These are phyloP conservation scores for Lepidothrix coronata DNA, from an alignment of 2,113 vertebrate genomes.

Conservation along the genomic window DNA sequence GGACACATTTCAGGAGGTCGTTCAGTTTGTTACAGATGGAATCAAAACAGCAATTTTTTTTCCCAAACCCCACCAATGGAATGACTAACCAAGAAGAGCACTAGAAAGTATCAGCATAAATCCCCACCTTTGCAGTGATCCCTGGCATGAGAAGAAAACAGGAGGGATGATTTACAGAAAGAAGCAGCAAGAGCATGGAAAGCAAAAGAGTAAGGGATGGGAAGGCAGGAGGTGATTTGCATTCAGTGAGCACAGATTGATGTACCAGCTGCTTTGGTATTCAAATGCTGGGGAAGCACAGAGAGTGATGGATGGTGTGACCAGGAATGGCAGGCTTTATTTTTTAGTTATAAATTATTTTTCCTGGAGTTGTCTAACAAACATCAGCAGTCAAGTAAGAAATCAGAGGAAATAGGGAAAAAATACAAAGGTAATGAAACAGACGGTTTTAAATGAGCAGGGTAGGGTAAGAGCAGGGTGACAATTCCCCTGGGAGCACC, in stretches of 20 bases:
- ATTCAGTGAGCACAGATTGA: background rate
- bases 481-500: background rate
- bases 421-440: background rate
- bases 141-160: background rate
- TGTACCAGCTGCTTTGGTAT: background rate
- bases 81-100: background rate
- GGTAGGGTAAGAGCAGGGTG: background rate
- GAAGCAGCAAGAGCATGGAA: background rate
- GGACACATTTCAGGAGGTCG: rapidly evolving
- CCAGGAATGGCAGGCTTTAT: background rate
- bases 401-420: background rate
- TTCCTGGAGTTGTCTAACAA: background rate
- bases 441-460: background rate
- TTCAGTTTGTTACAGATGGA: background rate
- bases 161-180: background rate
- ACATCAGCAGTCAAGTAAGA: background rate
- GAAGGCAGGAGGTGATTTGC: background rate
- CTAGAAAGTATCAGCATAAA: background rate
- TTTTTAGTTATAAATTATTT: background rate
- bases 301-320: background rate
- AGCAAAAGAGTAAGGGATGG: background rate
- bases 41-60: background rate
- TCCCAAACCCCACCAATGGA: background rate
- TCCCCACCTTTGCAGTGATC: background rate
- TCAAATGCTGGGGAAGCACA: background rate